Percentiles rank a stretch among this genome's conserved stretches.
These are phyloP conservation scores for Mirounga angustirostris DNA, from an alignment of 2,113 vertebrate species.

Conservation along the genomic window DNA sequence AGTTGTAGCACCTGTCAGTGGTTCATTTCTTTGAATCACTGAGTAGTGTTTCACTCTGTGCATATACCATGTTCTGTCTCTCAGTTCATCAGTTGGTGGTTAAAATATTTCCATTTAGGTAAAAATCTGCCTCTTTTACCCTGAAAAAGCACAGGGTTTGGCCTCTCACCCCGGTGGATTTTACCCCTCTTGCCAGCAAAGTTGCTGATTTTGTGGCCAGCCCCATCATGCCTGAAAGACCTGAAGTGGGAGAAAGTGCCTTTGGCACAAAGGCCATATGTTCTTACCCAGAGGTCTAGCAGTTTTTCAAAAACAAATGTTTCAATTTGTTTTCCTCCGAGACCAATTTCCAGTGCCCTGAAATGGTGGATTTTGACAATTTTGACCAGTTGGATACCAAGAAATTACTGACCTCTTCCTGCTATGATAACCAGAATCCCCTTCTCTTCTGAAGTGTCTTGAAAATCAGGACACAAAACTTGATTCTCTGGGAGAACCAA, in stretches of 20 bases:
- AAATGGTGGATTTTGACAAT: background rate
- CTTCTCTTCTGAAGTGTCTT: background rate
- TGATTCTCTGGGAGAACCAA: background rate
- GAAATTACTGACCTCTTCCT: background rate
- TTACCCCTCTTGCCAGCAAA: background rate
- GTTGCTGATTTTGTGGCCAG: background rate
- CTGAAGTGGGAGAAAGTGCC: background rate
- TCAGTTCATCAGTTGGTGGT: background rate
- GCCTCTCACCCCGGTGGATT: background rate
- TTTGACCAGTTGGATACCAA: background rate
- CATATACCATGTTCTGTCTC: background rate
- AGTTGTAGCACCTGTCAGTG: background rate
- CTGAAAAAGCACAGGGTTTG: background rate
- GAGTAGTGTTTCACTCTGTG: background rate
- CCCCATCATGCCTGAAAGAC: background rate
- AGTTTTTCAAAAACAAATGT: background rate
- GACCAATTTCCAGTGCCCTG: background rate
- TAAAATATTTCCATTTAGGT: background rate
- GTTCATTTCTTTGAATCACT: background rate
- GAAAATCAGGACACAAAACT: background rate
- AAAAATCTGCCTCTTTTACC: background rate
- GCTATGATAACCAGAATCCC: background rate
- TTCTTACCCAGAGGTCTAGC: background rate
- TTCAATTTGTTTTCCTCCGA: background rate
- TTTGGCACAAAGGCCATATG: background rate